Evolutionary conservation across 2,888 invertebrate species (phyloP).

Genomic region (Chymomyza fuscimana): DNA sequence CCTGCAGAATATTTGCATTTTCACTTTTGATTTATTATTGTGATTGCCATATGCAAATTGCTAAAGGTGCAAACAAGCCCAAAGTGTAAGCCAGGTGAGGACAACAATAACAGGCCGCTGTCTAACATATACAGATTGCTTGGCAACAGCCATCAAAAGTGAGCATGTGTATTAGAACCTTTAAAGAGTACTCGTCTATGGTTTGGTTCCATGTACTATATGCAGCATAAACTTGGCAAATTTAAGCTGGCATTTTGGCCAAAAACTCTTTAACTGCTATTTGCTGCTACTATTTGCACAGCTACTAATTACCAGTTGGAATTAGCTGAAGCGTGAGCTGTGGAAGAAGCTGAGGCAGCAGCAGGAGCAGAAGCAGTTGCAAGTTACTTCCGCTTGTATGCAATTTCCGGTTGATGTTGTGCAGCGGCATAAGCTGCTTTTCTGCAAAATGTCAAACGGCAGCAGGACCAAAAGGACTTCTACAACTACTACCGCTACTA

Average conservation of each 20-base stretch:
- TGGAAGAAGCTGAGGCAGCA: neutral
- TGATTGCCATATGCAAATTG: conserved; percentile 73
- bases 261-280: conserved; percentile 11
- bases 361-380: conserved; percentile 35
- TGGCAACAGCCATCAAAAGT: conserved; percentile 1
- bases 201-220: conserved; percentile 49
- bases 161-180: conserved; percentile 1
- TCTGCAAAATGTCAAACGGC: conserved; percentile 60
- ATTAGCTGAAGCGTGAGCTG: conserved; percentile 37
- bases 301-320: conserved; percentile 64
- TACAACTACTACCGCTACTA: neutral
- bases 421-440: conserved; percentile 65
- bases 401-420: conserved; percentile 59
- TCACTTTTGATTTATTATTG: conserved; percentile 74
- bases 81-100: conserved; percentile 31
- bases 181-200: neutral
- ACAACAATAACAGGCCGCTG: conserved; percentile 23
- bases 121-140: neutral
- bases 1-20: conserved; percentile 71
- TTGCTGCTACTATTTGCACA: conserved; percentile 48
- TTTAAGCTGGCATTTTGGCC: neutral
- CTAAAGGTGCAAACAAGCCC: conserved; percentile 70
- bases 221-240: conserved; percentile 47
- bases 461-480: conserved; percentile 6
- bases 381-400: conserved; percentile 70